Evolutionary conservation across 2,113 vertebrate genomes (phyloP).

Genomic region (Fregata magnificens): DNA sequence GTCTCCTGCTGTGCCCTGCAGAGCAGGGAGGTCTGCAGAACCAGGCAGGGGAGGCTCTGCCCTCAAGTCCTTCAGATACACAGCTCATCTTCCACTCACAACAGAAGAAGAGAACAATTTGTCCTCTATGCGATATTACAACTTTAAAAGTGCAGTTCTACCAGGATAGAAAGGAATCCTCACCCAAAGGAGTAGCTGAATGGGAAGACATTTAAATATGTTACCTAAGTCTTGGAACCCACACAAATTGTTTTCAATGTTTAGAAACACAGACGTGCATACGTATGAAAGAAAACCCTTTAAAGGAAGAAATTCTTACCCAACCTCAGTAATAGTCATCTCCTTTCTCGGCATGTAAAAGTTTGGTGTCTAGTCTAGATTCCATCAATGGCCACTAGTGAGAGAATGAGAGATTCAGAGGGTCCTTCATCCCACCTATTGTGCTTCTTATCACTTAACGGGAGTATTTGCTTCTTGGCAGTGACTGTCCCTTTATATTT

Average conservation of each 20-base stretch:
- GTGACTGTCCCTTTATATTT: background rate
- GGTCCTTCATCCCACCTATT: background rate
- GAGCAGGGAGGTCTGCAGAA: background rate
- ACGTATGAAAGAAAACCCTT: background rate
- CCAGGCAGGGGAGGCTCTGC: background rate
- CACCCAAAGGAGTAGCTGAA: background rate
- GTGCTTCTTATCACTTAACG: background rate
- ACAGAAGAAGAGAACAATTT: background rate
- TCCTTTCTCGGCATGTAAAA: background rate
- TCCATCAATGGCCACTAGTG: background rate
- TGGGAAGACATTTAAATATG: background rate
- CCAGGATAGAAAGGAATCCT: background rate
- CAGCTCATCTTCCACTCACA: background rate
- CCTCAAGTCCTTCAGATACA: background rate
- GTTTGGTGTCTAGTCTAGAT: background rate
- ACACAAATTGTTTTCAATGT: background rate
- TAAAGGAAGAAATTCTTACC: background rate
- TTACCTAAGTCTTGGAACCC: background rate
- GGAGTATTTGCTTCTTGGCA: background rate
- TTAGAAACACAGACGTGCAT: background rate
- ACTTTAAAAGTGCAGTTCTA: background rate
- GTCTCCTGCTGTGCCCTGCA: background rate
- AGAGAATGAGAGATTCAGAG: background rate
- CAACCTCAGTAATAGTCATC: background rate
- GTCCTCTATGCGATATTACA: background rate